Evolutionary conservation across 2,797 vertebrate genomes (phyloP).

Genomic region (Heliangelus exortis): DNA sequence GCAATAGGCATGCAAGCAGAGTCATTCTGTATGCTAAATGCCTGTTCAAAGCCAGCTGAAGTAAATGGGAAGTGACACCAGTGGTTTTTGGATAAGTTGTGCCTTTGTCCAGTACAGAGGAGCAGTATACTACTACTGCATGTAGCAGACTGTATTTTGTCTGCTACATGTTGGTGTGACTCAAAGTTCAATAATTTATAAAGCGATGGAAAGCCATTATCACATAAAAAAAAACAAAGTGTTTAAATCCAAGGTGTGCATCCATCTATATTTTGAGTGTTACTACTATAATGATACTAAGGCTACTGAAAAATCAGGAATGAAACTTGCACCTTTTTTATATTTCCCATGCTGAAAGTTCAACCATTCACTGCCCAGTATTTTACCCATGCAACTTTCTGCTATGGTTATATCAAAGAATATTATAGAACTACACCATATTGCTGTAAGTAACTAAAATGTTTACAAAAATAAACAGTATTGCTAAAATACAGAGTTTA

Average conservation of each 20-base stretch:
- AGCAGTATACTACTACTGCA: neutral
- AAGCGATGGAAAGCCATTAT: neutral
- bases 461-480: neutral
- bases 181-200: neutral
- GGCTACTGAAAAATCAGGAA: neutral
- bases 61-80: neutral
- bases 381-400: neutral
- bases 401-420: neutral
- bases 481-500: neutral
- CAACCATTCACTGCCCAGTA: neutral
- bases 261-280: neutral
- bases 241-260: neutral
- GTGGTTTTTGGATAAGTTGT: neutral
- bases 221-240: neutral
- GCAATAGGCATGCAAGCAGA: rapidly evolving
- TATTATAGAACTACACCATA: neutral
- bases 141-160: neutral
- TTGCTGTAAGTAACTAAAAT: neutral
- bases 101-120: neutral
- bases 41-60: neutral
- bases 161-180: neutral
- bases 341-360: neutral
- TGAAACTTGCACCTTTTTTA: neutral
- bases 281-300: neutral
- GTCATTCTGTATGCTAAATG: neutral